Base-by-base conservation (phyloP, 2,888 invertebrate genomes). In the Microplitis deprimator region DNA sequence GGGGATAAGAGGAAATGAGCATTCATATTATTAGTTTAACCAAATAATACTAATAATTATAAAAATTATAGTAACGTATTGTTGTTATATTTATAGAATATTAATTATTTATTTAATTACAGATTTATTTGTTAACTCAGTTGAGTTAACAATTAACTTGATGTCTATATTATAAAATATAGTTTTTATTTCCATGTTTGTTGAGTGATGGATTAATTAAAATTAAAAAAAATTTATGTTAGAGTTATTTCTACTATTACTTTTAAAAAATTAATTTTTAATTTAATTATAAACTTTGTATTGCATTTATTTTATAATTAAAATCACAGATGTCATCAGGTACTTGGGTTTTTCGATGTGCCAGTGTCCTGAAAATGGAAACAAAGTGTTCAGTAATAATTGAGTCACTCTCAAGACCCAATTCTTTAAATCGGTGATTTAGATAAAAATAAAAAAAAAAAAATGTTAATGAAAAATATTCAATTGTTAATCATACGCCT, bases 291-390 rank as follows among this genome's bases (percentile, higher is more conserved):
- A 78, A 73, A 50, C 16, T 77, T 29, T 64, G 64, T 65, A 70
- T 50, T 71, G 68, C 16, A 72, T 74, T 50, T 73, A 5, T 62
- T 68, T 62, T n/a, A 39, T 76, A 79, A 68, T 60, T 73, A 72
- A 76, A 87, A 88, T 88, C 88, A 88, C 88, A 88, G 88, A 84
- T 67, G 76, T 50, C 86, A 83, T 88, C 88, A 88, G 88, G 88
- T 88, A 88, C 87, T 76, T 75, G 77, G 80, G 75, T 50, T 50
- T 82, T 84, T 84, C 82, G 81, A 80, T 81, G 82, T 79, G 81
- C 83, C 77, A 69, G 76, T 81, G 78, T 81, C 83, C 88, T 88
- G 88, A 84, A 88, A 88, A 81, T 80, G 80, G 85, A 81, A 84
- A 83, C 82, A 69, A 79, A 77, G 50, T 74, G 39, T 65, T 73